phyloP scores from a whole-genome alignment of 2,888 invertebrate species.

The Chalcosyrphus nemorum region DNA sequence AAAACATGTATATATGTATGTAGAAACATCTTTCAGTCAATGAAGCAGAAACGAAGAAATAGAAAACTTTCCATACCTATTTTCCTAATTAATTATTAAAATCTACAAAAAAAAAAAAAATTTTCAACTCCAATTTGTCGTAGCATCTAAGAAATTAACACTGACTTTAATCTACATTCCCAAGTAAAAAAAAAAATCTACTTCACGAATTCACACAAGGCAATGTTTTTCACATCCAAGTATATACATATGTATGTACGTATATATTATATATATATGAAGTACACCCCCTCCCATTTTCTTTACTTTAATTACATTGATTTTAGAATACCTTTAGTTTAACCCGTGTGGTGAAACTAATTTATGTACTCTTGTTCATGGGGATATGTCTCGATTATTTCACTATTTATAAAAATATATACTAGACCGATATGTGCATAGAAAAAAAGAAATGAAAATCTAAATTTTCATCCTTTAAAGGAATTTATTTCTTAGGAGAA shows the following conservation, averaged over 20 bases:
- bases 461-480: neutral
- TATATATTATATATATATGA: neutral
- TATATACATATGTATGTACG: neutral
- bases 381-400: conserved; percentile 9
- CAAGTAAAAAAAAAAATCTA: neutral
- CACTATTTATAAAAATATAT: neutral
- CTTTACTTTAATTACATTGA: conserved; percentile 29
- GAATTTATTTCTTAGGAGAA: neutral
- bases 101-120: neutral
- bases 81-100: no score
- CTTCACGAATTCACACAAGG: conserved; percentile 9
- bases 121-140: neutral
- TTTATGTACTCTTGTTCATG: neutral
- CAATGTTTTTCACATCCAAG: conserved; percentile 12
- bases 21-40: neutral
- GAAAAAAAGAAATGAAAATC: neutral
- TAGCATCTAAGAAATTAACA: neutral
- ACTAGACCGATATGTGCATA: neutral
- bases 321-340: conserved; percentile 46
- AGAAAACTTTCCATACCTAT: no score
- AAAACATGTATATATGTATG: neutral
- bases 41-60: no score
- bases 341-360: conserved; percentile 23
- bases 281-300: conserved; percentile 6
- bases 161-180: neutral